phyloP scores from a whole-genome alignment of 1,140 invertebrate species.

The Ostrea edulis region DNA sequence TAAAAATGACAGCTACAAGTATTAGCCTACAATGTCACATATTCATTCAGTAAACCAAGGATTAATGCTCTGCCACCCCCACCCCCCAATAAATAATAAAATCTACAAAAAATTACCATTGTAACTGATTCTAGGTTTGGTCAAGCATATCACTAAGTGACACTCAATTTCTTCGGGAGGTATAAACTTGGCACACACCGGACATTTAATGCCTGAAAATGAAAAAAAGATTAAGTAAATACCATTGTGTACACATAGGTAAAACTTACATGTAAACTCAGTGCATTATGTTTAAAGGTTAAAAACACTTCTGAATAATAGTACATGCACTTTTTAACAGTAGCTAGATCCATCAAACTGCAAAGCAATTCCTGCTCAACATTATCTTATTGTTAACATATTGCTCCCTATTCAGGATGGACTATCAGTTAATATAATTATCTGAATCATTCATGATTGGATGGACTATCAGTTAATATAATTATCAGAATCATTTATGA shows the following conservation, averaged over 20 bases:
- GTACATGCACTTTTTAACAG: not conserved
- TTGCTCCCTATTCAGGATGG: too few relatives aligned
- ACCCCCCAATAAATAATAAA: too few relatives aligned
- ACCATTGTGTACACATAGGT: not conserved
- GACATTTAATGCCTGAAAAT: conserved; percentile 84
- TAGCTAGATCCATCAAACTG: not conserved
- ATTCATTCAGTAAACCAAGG: too few relatives aligned
- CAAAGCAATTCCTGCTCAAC: not conserved
- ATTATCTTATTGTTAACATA: too few relatives aligned
- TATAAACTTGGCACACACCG: conserved; percentile 98
- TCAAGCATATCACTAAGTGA: conserved; percentile 99
- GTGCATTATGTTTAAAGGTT: not conserved
- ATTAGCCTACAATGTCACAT: too few relatives aligned
- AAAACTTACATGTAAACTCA: not conserved
- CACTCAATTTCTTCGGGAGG: conserved; percentile 98
- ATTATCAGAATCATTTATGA: too few relatives aligned
- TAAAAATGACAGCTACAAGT: too few relatives aligned
- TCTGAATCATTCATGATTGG: too few relatives aligned
- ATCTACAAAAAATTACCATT: conserved; percentile 87
- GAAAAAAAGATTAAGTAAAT: conserved; percentile 47
- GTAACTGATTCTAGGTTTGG: conserved; percentile 97
- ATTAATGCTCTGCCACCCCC: too few relatives aligned
- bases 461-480: too few relatives aligned
- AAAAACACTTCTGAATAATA: not conserved
- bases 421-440: too few relatives aligned